Conservation (phyloP, 2,113 vertebrate species). For the Morone saxatilis region DNA sequence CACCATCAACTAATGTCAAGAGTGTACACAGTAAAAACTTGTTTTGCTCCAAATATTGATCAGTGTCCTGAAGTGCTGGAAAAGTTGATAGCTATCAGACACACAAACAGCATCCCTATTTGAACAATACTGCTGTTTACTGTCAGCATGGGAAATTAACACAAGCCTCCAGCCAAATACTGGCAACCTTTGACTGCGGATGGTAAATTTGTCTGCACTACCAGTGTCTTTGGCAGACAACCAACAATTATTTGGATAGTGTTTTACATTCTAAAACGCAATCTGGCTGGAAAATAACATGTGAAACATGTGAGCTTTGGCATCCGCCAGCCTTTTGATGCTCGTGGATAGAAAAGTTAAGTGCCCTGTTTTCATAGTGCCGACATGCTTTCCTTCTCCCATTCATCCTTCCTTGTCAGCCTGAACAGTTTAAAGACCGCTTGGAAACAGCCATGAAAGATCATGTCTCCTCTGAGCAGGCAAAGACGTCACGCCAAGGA, state of each 20-base stretch:
- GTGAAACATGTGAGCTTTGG: conserved; percentile 19
- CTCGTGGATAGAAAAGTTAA: conserved; percentile 1
- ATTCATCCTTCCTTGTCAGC: conserved; percentile 43
- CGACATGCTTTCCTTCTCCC: conserved; percentile 10
- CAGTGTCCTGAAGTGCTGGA: conserved; percentile 20
- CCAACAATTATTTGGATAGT: conserved; percentile 39
- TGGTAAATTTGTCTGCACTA: conserved; percentile 30
- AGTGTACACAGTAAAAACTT: conserved; percentile 26
- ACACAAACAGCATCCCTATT: conserved; percentile 15
- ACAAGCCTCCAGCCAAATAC: conserved; percentile 45
- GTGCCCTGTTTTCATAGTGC: neutral
- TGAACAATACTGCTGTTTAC: conserved; percentile 41
- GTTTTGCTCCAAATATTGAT: conserved; percentile 45
- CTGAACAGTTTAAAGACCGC: conserved; percentile 36
- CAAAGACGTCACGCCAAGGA: conserved; percentile 5
- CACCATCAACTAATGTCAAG: conserved; percentile 17
- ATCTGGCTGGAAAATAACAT: conserved; percentile 3
- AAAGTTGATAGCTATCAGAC: conserved; percentile 30
- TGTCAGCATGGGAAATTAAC: conserved; percentile 53
- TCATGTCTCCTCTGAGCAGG: conserved; percentile 48
- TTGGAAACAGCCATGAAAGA: conserved; percentile 56
- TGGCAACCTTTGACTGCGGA: conserved; percentile 46
- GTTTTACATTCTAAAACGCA: conserved; percentile 20
- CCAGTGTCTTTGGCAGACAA: conserved; percentile 34
- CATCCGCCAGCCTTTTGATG: neutral